A percentile compares a stretch with the other conserved stretches of the same genome.
Conservation (phyloP, 2,113 vertebrate species). For the Orthonyx spaldingii region DNA sequence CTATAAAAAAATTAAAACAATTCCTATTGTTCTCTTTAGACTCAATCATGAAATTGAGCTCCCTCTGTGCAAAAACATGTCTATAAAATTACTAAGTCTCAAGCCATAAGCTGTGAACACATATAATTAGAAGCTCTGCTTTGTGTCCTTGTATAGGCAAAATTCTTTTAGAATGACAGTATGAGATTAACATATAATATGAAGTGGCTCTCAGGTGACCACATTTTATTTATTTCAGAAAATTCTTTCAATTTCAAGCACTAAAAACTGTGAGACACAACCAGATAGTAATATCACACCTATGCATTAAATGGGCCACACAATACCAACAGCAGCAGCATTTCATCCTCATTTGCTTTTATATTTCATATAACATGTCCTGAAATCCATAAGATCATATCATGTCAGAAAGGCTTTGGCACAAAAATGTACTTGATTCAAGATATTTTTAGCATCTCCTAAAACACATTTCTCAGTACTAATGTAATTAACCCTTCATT, state of each 20-base stretch:
- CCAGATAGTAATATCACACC: neutral
- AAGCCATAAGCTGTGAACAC: neutral
- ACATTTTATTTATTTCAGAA: neutral
- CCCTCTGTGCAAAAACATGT: slow-evolving; percentile 9
- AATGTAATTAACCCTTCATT: neutral
- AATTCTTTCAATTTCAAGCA: neutral
- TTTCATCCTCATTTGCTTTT: neutral
- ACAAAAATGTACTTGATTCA: neutral
- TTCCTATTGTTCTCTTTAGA: slow-evolving; percentile 24
- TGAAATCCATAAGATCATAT: neutral
- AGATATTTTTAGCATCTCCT: neutral
- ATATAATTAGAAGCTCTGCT: slow-evolving; percentile 39
- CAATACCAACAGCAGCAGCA: neutral
- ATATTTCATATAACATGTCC: accelerated
- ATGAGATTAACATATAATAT: neutral
- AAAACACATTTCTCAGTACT: neutral
- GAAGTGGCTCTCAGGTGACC: slow-evolving; percentile 4
- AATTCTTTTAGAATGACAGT: slow-evolving; percentile 10
- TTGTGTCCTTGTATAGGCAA: neutral
- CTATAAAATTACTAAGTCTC: slow-evolving; percentile 21
- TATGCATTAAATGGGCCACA: neutral
- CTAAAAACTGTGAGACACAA: neutral
- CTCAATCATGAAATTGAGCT: neutral
- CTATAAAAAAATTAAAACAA: slow-evolving; percentile 32
- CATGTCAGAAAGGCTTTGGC: neutral